Evolutionary conservation across 2,888 invertebrate genomes (phyloP).

Genomic region (Seira ritae): DNA sequence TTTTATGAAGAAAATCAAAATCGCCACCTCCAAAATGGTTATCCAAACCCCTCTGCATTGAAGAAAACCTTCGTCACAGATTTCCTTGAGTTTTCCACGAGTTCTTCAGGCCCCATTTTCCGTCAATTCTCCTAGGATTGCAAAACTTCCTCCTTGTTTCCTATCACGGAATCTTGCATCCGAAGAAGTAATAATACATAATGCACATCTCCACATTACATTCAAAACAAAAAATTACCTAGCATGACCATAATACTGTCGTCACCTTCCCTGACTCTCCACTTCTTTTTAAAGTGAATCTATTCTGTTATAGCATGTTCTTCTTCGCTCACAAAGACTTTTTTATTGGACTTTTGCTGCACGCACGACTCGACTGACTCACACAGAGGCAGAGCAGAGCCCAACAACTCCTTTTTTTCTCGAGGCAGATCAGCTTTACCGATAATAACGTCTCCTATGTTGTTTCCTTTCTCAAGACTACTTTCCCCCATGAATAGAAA

Average conservation of each 20-base stretch:
- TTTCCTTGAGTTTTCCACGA: no score
- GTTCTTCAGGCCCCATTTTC: neutral
- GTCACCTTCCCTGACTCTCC: no score
- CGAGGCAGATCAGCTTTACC: neutral
- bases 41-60: neutral
- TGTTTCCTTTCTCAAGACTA: neutral
- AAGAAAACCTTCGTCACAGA: no score
- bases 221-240: no score
- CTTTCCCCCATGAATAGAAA: neutral
- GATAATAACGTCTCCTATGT: neutral
- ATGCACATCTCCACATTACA: no score
- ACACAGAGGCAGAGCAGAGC: no score
- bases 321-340: neutral
- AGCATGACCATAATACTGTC: no score
- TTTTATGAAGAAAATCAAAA: neutral
- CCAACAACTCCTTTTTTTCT: neutral
- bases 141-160: conserved; percentile 22
- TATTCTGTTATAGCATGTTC: no score
- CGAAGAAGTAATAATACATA: neutral
- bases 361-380: conserved; percentile 11
- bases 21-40: neutral
- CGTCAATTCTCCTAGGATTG: conserved; percentile 1
- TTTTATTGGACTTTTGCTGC: neutral
- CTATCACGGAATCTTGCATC: conserved; percentile 19
- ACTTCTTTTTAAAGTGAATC: no score